Conservation (phyloP, 1,140 invertebrate genomes). For the Drosophila ficusphila region DNA sequence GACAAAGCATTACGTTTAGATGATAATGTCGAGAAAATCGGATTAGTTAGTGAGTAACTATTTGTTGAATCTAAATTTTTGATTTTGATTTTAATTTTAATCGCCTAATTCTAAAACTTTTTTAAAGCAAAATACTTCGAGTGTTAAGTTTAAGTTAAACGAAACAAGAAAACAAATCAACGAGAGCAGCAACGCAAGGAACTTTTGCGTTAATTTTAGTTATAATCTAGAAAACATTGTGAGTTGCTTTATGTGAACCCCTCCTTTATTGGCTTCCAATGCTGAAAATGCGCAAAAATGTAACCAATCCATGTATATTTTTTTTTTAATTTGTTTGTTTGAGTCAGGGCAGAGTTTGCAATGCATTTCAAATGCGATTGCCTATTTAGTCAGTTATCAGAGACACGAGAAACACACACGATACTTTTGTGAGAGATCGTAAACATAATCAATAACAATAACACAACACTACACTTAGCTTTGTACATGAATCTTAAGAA, state of each 20-base stretch:
- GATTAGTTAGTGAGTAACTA: slow-evolving; percentile 48
- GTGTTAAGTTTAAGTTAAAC: slow-evolving; percentile 38
- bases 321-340: slow-evolving; percentile 30
- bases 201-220: slow-evolving; percentile 48
- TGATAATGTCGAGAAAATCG: slow-evolving; percentile 20
- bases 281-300: slow-evolving; percentile 66
- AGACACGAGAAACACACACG: slow-evolving; percentile 14
- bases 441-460: slow-evolving; percentile 28
- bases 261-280: slow-evolving; percentile 67
- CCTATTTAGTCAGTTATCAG: slow-evolving; percentile 40
- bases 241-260: slow-evolving; percentile 67
- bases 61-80: slow-evolving; percentile 76
- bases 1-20: slow-evolving; percentile 34
- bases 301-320: slow-evolving; percentile 56
- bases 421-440: slow-evolving; percentile 10
- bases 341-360: slow-evolving; percentile 63
- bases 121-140: slow-evolving; percentile 13
- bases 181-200: slow-evolving; percentile 27
- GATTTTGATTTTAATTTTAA: slow-evolving; percentile 63
- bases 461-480: slow-evolving; percentile 51
- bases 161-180: slow-evolving; percentile 6
- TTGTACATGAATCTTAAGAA: slow-evolving; percentile 67
- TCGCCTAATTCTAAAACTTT: slow-evolving; percentile 29
- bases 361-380: slow-evolving; percentile 73
- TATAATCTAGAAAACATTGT: slow-evolving; percentile 43